Evolutionary conservation across 2,113 vertebrate genomes (phyloP).

Genomic region (Hemiscyllium ocellatum): DNA sequence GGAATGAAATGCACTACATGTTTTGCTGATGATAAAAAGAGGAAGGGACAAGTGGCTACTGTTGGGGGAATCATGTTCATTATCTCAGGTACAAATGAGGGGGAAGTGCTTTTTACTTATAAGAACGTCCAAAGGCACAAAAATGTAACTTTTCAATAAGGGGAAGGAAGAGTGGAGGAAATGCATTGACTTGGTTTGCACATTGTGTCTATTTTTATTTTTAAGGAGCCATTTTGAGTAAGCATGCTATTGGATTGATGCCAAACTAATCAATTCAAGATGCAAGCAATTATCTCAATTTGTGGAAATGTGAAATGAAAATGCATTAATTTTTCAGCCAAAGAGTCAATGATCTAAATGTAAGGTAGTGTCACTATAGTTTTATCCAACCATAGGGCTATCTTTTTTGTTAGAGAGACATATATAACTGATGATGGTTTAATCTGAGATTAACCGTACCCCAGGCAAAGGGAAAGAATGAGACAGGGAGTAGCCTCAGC

Average conservation of each 20-base stretch:
- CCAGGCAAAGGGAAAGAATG: no score
- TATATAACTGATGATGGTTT: no score
- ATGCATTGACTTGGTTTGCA: neutral
- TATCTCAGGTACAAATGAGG: constrained; percentile 62
- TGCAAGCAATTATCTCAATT: neutral
- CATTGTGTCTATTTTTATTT: neutral
- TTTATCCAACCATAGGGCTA: no score
- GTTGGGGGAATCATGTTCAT: constrained; percentile 70
- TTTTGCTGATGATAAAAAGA: constrained; percentile 62
- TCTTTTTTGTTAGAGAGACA: no score
- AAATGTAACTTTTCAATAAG: neutral
- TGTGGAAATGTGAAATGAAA: neutral
- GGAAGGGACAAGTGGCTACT: constrained; percentile 66
- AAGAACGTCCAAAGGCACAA: neutral
- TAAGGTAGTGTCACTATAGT: no score
- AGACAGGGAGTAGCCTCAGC: no score
- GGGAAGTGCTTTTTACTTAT: neutral
- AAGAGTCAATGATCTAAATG: neutral
- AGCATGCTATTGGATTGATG: neutral
- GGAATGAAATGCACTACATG: constrained; percentile 89
- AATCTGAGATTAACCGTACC: no score
- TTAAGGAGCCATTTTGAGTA: no score
- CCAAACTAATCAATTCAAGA: neutral
- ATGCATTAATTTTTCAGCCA: neutral
- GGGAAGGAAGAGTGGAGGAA: neutral